Percentiles rank a stretch among this genome's conserved stretches.
Evolutionary conservation across 2,888 invertebrate genomes (phyloP).

Genomic region (Cylindroiulus punctatus): DNA sequence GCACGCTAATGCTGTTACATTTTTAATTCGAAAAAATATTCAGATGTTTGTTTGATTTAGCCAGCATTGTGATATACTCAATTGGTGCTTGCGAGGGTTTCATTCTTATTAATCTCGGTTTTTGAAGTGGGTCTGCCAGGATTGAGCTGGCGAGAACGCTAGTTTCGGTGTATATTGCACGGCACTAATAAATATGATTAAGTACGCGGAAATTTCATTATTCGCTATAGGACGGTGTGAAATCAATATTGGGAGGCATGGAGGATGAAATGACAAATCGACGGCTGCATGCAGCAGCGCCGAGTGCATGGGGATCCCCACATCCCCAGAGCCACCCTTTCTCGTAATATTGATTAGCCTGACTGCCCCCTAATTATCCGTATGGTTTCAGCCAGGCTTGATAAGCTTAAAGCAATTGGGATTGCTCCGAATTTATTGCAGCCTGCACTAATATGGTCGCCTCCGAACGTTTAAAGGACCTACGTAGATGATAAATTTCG

Average conservation of each 20-base stretch:
- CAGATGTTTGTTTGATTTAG: too few species aligned
- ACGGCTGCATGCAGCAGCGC: background rate
- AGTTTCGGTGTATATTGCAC: conserved; percentile 23
- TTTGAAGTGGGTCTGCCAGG: background rate
- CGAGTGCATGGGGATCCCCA: background rate
- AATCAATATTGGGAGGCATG: conserved; percentile 40
- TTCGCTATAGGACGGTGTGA: conserved; percentile 36
- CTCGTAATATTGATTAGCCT: conserved; percentile 43
- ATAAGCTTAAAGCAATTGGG: conserved; percentile 36
- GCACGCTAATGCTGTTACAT: too few species aligned
- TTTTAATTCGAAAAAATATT: too few species aligned
- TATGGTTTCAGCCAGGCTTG: background rate
- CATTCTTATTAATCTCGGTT: background rate
- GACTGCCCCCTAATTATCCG: conserved; percentile 40
- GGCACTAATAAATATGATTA: conserved; percentile 43
- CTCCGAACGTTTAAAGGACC: background rate
- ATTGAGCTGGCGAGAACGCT: background rate
- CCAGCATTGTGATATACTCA: background rate
- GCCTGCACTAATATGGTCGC: background rate
- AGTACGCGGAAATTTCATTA: conserved; percentile 45
- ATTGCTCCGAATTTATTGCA: background rate
- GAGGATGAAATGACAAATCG: conserved; percentile 25
- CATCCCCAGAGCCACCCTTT: conserved; percentile 4
- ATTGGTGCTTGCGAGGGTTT: background rate
- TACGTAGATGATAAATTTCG: too few species aligned